Base-by-base conservation (phyloP, 2,797 vertebrate genomes). In the Microctenopoma stevenorrisi region DNA sequence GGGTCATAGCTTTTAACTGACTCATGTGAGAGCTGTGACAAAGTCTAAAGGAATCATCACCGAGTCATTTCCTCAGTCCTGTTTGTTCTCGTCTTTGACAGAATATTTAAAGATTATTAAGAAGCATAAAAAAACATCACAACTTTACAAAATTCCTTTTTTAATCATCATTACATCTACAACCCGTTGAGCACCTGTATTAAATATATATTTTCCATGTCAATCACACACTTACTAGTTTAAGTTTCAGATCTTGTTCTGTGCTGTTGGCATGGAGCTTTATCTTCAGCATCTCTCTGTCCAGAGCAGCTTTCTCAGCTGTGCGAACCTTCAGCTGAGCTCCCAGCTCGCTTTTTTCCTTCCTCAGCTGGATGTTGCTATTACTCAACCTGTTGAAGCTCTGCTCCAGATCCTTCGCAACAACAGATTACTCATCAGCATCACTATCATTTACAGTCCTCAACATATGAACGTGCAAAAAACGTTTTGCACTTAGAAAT, bases 321-420 rank as follows among this genome's bases (percentile, higher is more conserved):
- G 59, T 51, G 5, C 92, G 92, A 55, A 86, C 43, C 40, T 89
- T 94, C 40, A 97, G 93, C 22, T 88, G 68, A 2, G 79, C 82
- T 0, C 83, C 87, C n/a, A 97, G 89, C 64, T 94, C 92, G 0
- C 1, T 28, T 14, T 91, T 93, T 42, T 89, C 62, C 26, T 87
- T 91, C 0, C 74, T 66, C 28, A 97, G 91, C 26, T 58, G 7
- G 3, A 86, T 4, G 6, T 90, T 86, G 68, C 91, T 88, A 3
- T 4, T 13, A 5, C 89, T 92, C 10, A 95, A 86, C 2, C 53
- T 81, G 51, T 94, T 91, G 0, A 92, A 89, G 56, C 73, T 90
- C 54, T 58, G 55, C 84, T 96, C 90, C 65, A 96, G 83, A 11
- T 91, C 92, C 90, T 93, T 63, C 25, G 95, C 8, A 67, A 57